phyloP scores from a whole-genome alignment of 2,888 invertebrate genomes.

The Pandemis heparana region DNA sequence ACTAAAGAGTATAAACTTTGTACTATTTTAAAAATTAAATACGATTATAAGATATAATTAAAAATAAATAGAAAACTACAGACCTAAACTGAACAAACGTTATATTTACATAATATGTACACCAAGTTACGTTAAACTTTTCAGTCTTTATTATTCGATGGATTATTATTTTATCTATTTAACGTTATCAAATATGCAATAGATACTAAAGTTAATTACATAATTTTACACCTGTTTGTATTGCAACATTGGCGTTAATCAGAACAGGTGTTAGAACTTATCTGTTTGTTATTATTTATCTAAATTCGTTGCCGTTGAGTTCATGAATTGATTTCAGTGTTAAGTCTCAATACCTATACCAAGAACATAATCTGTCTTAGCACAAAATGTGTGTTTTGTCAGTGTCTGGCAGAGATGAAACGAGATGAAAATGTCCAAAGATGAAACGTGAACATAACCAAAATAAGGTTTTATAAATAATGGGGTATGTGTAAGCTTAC shows the following conservation, averaged over 20 bases:
- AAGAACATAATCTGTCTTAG: too few species aligned
- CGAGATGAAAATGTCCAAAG: too few species aligned
- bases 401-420: too few species aligned
- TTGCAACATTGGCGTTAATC: conserved; percentile 1
- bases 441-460: too few species aligned
- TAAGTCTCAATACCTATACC: too few species aligned
- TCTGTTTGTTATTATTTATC: background rate
- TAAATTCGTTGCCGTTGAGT: background rate
- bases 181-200: background rate
- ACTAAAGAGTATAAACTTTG: conserved; percentile 58
- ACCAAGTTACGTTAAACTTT: conserved; percentile 44
- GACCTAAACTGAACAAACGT: conserved; percentile 15
- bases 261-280: background rate
- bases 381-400: too few species aligned
- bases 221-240: too few species aligned
- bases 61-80: conserved; percentile 38
- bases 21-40: conserved; percentile 60
- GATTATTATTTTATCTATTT: conserved; percentile 1
- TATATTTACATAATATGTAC: conserved; percentile 54
- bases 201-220: conserved; percentile 7
- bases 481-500: too few species aligned
- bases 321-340: background rate
- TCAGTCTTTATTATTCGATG: conserved; percentile 58
- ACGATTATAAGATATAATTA: conserved; percentile 16
- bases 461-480: too few species aligned